These are phyloP conservation scores for Rhabdomys pumilio DNA, from an alignment of 2,797 vertebrate genomes.

Conservation along the genomic window DNA sequence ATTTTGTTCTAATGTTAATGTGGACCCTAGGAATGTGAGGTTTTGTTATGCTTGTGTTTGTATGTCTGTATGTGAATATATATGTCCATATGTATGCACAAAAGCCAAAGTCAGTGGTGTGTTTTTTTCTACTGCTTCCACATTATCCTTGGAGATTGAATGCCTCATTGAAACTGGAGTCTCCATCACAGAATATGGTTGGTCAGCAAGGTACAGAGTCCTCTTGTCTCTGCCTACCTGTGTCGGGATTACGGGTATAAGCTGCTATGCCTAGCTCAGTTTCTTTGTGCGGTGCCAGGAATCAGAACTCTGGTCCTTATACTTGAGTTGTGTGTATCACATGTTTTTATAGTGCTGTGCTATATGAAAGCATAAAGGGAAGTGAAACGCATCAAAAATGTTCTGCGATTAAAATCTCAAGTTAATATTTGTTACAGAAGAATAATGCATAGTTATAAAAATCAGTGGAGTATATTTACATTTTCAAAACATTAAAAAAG, in stretches of 20 bases:
- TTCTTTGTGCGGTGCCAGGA: not conserved
- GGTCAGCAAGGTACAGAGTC: not conserved
- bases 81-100: not conserved
- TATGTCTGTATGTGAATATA: not conserved
- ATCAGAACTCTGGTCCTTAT: not conserved
- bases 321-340: not conserved
- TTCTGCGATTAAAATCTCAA: conserved; percentile 45
- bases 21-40: not conserved
- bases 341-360: not conserved
- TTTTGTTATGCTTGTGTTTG: not conserved
- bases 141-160: not conserved
- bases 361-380: not conserved
- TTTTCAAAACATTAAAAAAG: not conserved
- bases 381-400: conserved; percentile 39
- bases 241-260: not conserved
- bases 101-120: not conserved
- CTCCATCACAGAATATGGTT: not conserved
- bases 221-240: not conserved
- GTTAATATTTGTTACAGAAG: not conserved
- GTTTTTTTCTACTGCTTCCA: not conserved
- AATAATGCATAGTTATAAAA: conserved; percentile 22
- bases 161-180: not conserved
- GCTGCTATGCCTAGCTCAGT: not conserved
- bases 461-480: not conserved
- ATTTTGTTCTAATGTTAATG: conserved; percentile 50